Base-by-base conservation (phyloP, 2,113 vertebrate species). In the Aegotheles bennettii region DNA sequence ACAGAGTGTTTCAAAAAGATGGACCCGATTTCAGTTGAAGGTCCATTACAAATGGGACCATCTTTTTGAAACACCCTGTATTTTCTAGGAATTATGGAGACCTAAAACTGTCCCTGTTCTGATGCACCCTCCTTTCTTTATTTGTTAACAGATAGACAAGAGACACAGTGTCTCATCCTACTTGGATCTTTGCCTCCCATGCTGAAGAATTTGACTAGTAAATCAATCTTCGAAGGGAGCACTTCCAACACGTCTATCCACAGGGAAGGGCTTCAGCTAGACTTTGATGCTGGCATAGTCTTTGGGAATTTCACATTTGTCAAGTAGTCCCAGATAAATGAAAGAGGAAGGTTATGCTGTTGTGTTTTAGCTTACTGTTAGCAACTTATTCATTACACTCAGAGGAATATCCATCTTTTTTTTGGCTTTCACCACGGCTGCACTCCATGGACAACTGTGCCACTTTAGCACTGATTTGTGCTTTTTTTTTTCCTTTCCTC, bases 381-480 rank as follows among this genome's bases (percentile, higher is more conserved):
- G 31, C 56, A 56, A 84, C 21, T 93, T 93, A 68, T 50, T 93
- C 76, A 71, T 68, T 90, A 70, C 7, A 64, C 68, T 86, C 76
- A 60, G 75, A 92, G 88, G 80, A 86, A 90, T 83, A 93, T 13
- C 40, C 25, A 6, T 88, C 2, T 26, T 57, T 45, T 89, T 77
- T 79, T 77, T 63, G 35, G 65, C 68, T 95, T 96, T 93, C 92
- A 94, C 18, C 73, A 67, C 13, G 6, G 77, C 61, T 84, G 25
- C 61, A 24, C 17, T 86, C 38, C 25, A 15, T 3, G 21, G 65
- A 84, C 71, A 96, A 92, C 76, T 88, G 90, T 64, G 53, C 83
- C 57, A 31, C 94, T 95, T 89, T 74, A 90, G 76, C 33, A 13
- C 94, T 93, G 91, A 95, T 96, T 92, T 97, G 86, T 94, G 75